phyloP scores from a whole-genome alignment of 2,888 invertebrate genomes.

The Elaeidobius kamerunicus region DNA sequence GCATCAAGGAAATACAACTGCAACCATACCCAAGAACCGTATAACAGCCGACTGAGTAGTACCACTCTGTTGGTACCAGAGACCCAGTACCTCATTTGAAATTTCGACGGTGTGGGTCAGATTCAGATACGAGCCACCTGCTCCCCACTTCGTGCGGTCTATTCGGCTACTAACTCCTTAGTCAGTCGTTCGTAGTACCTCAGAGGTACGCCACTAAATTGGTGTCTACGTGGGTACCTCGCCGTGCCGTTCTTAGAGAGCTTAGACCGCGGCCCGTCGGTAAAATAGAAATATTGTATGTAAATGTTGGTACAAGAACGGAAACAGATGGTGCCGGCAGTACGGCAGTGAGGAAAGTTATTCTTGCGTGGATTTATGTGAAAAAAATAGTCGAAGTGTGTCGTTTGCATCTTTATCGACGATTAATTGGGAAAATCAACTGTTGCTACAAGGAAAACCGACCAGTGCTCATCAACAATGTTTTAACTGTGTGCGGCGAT shows the following conservation, averaged over 20 bases:
- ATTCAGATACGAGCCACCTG: slow-evolving; percentile 31
- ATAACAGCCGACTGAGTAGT: slow-evolving; percentile 22
- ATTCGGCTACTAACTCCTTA: slow-evolving; percentile 28
- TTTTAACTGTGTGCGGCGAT: slow-evolving; percentile 13
- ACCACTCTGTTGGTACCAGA: slow-evolving; percentile 24
- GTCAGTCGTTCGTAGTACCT: slow-evolving; percentile 31
- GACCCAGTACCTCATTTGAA: slow-evolving; percentile 31
- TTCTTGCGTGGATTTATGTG: slow-evolving; percentile 17
- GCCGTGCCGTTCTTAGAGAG: slow-evolving; percentile 25
- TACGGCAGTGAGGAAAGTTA: slow-evolving; percentile 15
- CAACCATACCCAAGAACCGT: slow-evolving; percentile 21
- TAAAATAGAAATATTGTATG: slow-evolving; percentile 19
- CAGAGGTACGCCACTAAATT: slow-evolving; percentile 27
- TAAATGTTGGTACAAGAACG: slow-evolving; percentile 20
- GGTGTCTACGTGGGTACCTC: slow-evolving; percentile 27
- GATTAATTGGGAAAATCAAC: slow-evolving; percentile 19
- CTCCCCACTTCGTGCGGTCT: slow-evolving; percentile 28
- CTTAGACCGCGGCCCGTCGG: slow-evolving; percentile 18
- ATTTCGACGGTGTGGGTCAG: slow-evolving; percentile 31
- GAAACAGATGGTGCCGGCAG: slow-evolving; percentile 20
- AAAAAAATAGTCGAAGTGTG: slow-evolving; percentile 22
- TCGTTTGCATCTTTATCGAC: slow-evolving; percentile 14
- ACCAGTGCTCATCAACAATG: slow-evolving; percentile 11
- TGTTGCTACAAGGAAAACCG: slow-evolving; percentile 7
- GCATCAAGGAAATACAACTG: slow-evolving; percentile 25